phyloP scores from a whole-genome alignment of 2,888 invertebrate species.

The Protophormia terraenovae region DNA sequence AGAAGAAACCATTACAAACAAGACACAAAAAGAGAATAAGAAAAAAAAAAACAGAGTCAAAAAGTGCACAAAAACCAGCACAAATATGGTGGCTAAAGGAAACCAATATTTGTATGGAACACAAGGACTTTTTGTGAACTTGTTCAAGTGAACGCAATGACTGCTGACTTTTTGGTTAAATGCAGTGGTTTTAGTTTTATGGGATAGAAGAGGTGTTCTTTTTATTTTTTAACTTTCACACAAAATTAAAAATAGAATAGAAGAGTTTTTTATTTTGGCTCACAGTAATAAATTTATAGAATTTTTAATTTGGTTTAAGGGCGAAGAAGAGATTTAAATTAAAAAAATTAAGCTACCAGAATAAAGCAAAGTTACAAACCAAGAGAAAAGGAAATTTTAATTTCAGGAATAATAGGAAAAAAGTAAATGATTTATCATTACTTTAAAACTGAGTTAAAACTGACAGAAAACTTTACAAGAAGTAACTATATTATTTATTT shows the following conservation, averaged over 20 bases:
- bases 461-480: too few relatives aligned
- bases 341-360: background rate
- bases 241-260: background rate
- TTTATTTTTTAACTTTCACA: background rate
- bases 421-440: too few relatives aligned
- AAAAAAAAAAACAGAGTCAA: background rate
- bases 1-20: constrained; percentile 13
- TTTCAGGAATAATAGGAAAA: too few relatives aligned
- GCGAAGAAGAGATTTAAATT: too few relatives aligned
- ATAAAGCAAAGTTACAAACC: too few relatives aligned
- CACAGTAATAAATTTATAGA: constrained; percentile 2
- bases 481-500: too few relatives aligned
- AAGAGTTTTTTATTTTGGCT: background rate
- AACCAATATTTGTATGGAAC: constrained; percentile 53
- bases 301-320: background rate
- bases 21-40: background rate
- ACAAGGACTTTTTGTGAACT: constrained; percentile 37
- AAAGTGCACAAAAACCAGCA: constrained; percentile 9
- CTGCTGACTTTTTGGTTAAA: constrained; percentile 56
- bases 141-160: constrained; percentile 30
- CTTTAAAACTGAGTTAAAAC: too few relatives aligned
- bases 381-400: too few relatives aligned
- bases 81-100: constrained; percentile 41
- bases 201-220: too few relatives aligned
- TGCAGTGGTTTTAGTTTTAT: constrained; percentile 48